Evolutionary conservation across 2,888 invertebrate species (phyloP), one percentile per base, ranked within the genome.

Genomic region (Sthenelais limicola): DNA sequence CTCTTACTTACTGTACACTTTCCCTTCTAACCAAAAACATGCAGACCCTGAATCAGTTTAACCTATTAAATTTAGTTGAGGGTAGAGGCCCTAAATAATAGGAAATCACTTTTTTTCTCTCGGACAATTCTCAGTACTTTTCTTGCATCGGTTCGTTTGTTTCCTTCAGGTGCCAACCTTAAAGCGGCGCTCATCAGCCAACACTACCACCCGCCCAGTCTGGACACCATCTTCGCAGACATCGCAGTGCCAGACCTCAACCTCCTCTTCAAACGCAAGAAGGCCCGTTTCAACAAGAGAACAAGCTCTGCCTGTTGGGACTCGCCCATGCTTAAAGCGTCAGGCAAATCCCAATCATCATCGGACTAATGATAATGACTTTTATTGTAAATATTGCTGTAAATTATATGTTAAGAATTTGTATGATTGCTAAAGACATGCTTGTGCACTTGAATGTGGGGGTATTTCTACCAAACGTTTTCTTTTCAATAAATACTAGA

Each of bases 281-380:
- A 85, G 67, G 81, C 85, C 1, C 78, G 88, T 15, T 88, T 87
- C 74, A 82, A 82, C 78, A 85, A 87, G 74, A 82, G 89, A 47
- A 88, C 88, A 12, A 89, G 89, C 70, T 88, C 88, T 9, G 89
- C 88, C 15, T 79, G 83, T 30, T 89, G 89, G 89, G 83, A 84
- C 72, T 87, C 88, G 3, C 89, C 89, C 0, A 82, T 85, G 38
- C 26, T 71, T 18, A 58, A 71, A 47, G 58, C 51, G 12, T 58
- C 48, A 33, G 70, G 24, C 28, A 28, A 21, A 56, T 28, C 12
- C n/a, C 21, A 26, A 15, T 15, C 56, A 38, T 38, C n/a, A 70
- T 9, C n/a, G n/a, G n/a, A n/a, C n/a, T n/a, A n/a, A n/a, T n/a
- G n/a, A n/a, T n/a, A n/a, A n/a, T n/a, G n/a, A n/a, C n/a, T n/a